Evolutionary conservation across 2,888 invertebrate genomes (phyloP).

Genomic region (Mythimna loreyi): DNA sequence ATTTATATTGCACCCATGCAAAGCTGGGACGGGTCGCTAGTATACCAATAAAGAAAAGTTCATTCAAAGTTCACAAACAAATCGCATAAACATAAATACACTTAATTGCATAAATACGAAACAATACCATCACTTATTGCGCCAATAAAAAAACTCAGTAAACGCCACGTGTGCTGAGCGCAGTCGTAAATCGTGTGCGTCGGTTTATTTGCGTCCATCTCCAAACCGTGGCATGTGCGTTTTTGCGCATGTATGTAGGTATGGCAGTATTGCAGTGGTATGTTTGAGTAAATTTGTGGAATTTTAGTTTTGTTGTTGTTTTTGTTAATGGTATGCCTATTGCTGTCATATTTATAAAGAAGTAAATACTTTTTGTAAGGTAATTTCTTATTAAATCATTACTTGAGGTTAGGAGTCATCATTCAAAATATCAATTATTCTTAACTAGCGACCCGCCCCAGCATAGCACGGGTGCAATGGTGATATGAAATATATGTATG

Average conservation of each 20-base stretch:
- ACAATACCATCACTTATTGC: conserved; percentile 64
- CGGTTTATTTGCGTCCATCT: conserved; percentile 67
- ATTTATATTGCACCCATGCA: too few species aligned
- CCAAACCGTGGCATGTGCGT: conserved; percentile 55
- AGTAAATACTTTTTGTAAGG: too few species aligned
- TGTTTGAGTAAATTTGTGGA: conserved; percentile 25
- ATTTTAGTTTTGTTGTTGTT: conserved; percentile 6
- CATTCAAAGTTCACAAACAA: conserved; percentile 10
- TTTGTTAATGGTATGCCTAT: too few species aligned
- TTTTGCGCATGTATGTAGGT: conserved; percentile 27
- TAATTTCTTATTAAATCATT: too few species aligned
- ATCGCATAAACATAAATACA: conserved; percentile 46
- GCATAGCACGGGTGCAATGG: too few species aligned
- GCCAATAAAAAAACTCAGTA: conserved; percentile 61
- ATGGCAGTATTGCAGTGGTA: conserved; percentile 40
- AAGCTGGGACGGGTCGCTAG: too few species aligned
- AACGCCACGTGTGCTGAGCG: conserved; percentile 60
- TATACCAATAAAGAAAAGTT: too few species aligned
- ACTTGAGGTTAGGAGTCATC: too few species aligned
- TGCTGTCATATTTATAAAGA: too few species aligned
- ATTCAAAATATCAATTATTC: too few species aligned
- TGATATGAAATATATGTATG: too few species aligned
- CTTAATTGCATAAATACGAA: conserved; percentile 62
- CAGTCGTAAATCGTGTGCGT: conserved; percentile 63
- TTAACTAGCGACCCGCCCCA: too few species aligned